phyloP scores from a whole-genome alignment of 2,113 vertebrate species.

The Cariama cristata region DNA sequence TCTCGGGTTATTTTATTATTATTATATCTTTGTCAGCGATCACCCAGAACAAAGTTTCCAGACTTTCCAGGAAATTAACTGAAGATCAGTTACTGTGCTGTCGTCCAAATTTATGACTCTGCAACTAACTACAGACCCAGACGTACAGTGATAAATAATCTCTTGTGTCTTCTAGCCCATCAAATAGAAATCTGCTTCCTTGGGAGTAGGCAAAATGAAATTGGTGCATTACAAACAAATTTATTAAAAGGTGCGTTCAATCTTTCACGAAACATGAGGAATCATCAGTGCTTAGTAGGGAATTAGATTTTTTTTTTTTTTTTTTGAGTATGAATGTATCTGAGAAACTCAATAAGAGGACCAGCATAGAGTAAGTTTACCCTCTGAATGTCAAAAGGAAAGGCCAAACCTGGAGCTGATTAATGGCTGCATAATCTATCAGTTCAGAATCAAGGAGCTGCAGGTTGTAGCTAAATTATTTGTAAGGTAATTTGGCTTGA shows the following conservation, averaged over 20 bases:
- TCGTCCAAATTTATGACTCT: slow-evolving; percentile 47
- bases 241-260: slow-evolving; percentile 13
- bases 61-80: slow-evolving; percentile 53
- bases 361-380: not conserved
- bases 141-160: not conserved
- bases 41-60: slow-evolving; percentile 45
- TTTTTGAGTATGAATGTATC: not conserved
- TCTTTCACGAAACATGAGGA: slow-evolving; percentile 18
- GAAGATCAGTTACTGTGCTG: slow-evolving; percentile 1
- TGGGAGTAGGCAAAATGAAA: slow-evolving; percentile 21
- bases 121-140: slow-evolving; percentile 1
- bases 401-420: slow-evolving; percentile 35
- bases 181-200: slow-evolving; percentile 46
- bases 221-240: slow-evolving; percentile 44
- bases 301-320: not conserved
- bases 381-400: slow-evolving; percentile 41
- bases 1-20: slow-evolving; percentile 14
- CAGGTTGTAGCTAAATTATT: slow-evolving; percentile 36
- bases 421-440: slow-evolving; percentile 49
- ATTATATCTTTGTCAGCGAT: not conserved
- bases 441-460: slow-evolving; percentile 14
- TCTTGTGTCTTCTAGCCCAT: not conserved
- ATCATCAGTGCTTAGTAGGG: not conserved
- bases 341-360: not conserved
- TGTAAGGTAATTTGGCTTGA: slow-evolving; percentile 52